Evolutionary conservation across 2,797 vertebrate genomes (phyloP).

Genomic region (Clarias fuscus): DNA sequence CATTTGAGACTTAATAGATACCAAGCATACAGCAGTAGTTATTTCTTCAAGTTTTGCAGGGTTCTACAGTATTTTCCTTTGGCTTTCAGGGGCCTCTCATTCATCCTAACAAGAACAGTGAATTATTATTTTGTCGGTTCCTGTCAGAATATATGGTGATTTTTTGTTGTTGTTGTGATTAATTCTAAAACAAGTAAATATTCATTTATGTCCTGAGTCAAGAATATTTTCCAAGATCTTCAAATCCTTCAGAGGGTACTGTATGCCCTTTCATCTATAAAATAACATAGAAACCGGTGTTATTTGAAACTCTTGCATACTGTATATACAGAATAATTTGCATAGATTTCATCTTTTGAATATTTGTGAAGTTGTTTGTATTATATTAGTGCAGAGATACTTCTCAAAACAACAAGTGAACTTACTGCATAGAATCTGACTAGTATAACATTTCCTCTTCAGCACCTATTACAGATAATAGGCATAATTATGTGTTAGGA

Average conservation of each 20-base stretch:
- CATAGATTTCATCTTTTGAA: background rate
- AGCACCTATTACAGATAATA: slow-evolving; percentile 6
- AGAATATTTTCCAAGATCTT: background rate
- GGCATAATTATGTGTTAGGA: slow-evolving; percentile 26
- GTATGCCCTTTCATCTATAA: slow-evolving; percentile 36
- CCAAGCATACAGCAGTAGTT: background rate
- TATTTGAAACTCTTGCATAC: background rate
- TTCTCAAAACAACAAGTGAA: background rate
- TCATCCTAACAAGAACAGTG: background rate
- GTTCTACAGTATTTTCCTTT: background rate
- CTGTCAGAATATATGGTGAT: background rate
- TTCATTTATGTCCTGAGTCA: background rate
- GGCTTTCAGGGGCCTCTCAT: background rate
- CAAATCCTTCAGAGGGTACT: background rate
- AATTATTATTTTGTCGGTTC: background rate
- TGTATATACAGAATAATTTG: slow-evolving; percentile 23
- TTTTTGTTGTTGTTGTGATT: background rate
- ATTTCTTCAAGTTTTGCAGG: background rate
- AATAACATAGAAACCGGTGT: background rate
- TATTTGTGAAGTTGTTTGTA: slow-evolving; percentile 24
- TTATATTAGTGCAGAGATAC: background rate
- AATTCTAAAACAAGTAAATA: slow-evolving; percentile 1
- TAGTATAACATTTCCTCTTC: background rate
- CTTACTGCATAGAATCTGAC: background rate
- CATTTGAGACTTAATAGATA: background rate